Evolutionary conservation across 2,113 vertebrate genomes (phyloP).

Genomic region (Bujurquina vittata): DNA sequence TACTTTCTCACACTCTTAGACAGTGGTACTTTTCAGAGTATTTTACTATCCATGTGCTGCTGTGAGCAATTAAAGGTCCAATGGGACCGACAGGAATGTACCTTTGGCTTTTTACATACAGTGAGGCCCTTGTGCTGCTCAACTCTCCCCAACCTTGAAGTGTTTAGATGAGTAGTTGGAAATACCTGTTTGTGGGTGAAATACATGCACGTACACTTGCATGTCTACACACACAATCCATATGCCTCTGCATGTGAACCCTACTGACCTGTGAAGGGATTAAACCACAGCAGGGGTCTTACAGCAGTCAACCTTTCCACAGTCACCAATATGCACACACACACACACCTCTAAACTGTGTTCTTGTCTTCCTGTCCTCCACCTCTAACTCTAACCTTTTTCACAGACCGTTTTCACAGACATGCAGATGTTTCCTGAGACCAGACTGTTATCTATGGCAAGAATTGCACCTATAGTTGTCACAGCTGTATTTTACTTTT

Average conservation of each 20-base stretch:
- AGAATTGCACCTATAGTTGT: constrained; percentile 13
- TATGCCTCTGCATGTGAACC: constrained; percentile 33
- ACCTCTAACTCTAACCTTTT: constrained; percentile 58
- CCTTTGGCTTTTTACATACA: constrained; percentile 63
- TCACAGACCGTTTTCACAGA: constrained; percentile 64
- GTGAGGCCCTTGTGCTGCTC: constrained; percentile 64
- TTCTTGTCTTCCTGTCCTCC: constrained; percentile 62
- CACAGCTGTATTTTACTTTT: neutral
- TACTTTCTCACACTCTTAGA: constrained; percentile 27
- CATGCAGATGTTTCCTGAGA: constrained; percentile 72
- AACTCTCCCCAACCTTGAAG: constrained; percentile 9
- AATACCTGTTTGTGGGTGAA: constrained; percentile 28
- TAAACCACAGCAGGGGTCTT: constrained; percentile 54
- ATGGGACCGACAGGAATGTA: constrained; percentile 69
- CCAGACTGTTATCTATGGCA: constrained; percentile 24
- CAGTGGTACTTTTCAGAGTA: constrained; percentile 36
- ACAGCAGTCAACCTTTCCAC: constrained; percentile 62
- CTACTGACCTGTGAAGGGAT: constrained; percentile 54
- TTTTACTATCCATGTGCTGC: constrained; percentile 62
- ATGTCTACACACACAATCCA: constrained; percentile 15
- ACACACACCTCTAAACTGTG: too few relatives aligned
- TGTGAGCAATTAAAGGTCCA: constrained; percentile 51
- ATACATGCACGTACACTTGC: neutral
- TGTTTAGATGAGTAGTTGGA: constrained; percentile 18
- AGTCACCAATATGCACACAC: constrained; percentile 23